A percentile compares a stretch with the other conserved stretches of the same genome.
phyloP scores from a whole-genome alignment of 2,888 invertebrate genomes.

The Drosophila demipolita region DNA sequence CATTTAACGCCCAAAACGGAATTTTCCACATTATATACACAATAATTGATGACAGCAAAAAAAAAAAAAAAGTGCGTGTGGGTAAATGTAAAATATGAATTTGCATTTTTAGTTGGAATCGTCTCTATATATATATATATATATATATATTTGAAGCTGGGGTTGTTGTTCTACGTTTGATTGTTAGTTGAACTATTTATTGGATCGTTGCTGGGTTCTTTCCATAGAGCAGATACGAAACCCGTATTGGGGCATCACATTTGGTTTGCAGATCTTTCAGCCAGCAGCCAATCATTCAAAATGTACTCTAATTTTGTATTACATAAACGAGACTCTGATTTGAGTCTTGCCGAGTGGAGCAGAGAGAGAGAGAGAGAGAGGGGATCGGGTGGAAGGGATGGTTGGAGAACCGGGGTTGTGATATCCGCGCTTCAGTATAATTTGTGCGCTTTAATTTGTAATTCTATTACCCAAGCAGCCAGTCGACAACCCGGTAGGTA shows the following conservation, averaged over 20 bases:
- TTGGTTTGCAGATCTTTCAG: constrained; percentile 71
- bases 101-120: constrained; percentile 16
- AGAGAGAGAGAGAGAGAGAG: not conserved
- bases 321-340: constrained; percentile 62
- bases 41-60: constrained; percentile 32
- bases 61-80: constrained; percentile 44
- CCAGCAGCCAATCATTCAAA: constrained; percentile 72
- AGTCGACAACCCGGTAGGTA: constrained; percentile 38
- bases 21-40: constrained; percentile 46
- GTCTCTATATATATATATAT: constrained; percentile 2
- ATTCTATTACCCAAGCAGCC: constrained; percentile 74
- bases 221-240: constrained; percentile 17
- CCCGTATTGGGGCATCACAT: constrained; percentile 54
- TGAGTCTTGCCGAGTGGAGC: too few relatives aligned
- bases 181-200: constrained; percentile 48
- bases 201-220: constrained; percentile 5
- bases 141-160: not conserved
- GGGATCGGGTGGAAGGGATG: not conserved
- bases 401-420: constrained; percentile 31
- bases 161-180: constrained; percentile 21
- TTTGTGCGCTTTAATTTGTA: constrained; percentile 81
- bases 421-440: constrained; percentile 76
- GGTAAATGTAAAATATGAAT: constrained; percentile 39
- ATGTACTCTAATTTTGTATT: constrained; percentile 78
- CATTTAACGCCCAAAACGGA: constrained; percentile 72